A percentile compares a stretch with the other conserved stretches of the same genome.
phyloP scores from a whole-genome alignment of 2,797 vertebrate species.

The Huso huso region DNA sequence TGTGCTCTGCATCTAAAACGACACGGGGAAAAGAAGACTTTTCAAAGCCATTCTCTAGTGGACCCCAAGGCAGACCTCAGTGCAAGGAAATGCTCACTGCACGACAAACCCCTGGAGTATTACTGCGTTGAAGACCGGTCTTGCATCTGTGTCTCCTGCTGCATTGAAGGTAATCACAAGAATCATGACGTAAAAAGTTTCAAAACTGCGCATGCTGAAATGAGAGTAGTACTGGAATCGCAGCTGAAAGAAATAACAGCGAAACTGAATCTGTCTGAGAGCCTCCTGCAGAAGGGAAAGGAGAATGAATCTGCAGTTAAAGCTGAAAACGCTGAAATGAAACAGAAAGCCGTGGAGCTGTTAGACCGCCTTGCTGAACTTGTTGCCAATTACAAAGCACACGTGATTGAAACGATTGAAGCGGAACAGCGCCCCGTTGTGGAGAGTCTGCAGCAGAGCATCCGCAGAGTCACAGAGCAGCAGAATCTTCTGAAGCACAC shows the following conservation, averaged over 20 bases:
- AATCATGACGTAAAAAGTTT: constrained; percentile 19
- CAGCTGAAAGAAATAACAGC: constrained; percentile 42
- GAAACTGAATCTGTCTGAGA: constrained; percentile 42
- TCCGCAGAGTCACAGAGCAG: constrained; percentile 33
- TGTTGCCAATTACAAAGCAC: constrained; percentile 29
- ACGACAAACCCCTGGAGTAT: no score
- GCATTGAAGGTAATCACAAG: constrained; percentile 7
- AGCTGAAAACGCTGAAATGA: constrained; percentile 35
- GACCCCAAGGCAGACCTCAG: fast-evolving
- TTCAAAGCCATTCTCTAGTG: constrained; percentile 18
- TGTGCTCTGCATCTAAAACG: constrained; percentile 18
- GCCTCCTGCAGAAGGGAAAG: constrained; percentile 34
- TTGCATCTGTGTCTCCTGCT: no score
- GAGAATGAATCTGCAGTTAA: constrained; percentile 33
- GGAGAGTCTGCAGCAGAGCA: constrained; percentile 21
- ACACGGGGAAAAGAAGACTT: constrained; percentile 13
- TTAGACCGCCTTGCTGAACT: constrained; percentile 39
- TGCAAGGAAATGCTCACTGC: constrained; percentile 17
- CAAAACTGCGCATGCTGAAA: constrained; percentile 32
- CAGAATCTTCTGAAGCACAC: constrained; percentile 38
- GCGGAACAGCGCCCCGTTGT: constrained; percentile 44
- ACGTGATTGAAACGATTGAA: constrained; percentile 45
- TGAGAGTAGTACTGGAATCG: constrained; percentile 39
- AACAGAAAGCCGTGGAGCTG: constrained; percentile 32
- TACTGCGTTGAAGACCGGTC: no score